phyloP scores from a whole-genome alignment of 2,888 invertebrate genomes.

The Amphimallon solstitiale region DNA sequence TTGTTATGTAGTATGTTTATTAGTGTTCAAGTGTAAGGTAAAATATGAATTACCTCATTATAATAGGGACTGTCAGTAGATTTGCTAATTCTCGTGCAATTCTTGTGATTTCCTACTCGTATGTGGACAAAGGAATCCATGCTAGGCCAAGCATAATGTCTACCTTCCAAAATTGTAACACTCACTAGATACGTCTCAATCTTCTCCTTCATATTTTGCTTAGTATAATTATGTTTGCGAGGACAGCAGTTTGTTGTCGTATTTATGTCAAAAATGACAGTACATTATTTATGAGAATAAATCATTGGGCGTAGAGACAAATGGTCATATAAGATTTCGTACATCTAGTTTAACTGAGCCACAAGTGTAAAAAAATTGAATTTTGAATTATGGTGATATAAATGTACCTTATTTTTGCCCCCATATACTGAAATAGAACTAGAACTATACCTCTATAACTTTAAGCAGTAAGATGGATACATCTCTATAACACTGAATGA shows the following conservation, averaged over 20 bases:
- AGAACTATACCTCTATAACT: too few species aligned
- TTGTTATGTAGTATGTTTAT: too few species aligned
- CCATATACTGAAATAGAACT: too few species aligned
- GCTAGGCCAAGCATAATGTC: conserved; percentile 66
- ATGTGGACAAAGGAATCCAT: conserved; percentile 72
- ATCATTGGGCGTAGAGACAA: too few species aligned
- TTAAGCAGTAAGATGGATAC: too few species aligned
- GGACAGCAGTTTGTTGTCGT: background rate
- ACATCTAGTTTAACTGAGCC: too few species aligned
- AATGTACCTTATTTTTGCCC: too few species aligned
- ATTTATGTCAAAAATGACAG: background rate
- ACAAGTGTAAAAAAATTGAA: too few species aligned
- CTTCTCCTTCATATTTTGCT: conserved; percentile 39
- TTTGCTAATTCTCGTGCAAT: conserved; percentile 68
- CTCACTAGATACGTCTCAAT: conserved; percentile 68
- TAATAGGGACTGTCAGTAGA: conserved; percentile 73
- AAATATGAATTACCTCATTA: conserved; percentile 69
- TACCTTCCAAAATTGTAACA: conserved; percentile 74
- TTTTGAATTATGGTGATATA: too few species aligned
- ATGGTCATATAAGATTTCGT: too few species aligned
- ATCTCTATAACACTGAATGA: too few species aligned
- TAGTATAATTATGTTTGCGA: background rate
- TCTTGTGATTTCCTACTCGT: conserved; percentile 70
- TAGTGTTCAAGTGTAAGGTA: background rate
- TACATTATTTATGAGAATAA: too few species aligned